Conservation (phyloP, 2,797 vertebrate genomes). For the Poeciliopsis presidionis region DNA sequence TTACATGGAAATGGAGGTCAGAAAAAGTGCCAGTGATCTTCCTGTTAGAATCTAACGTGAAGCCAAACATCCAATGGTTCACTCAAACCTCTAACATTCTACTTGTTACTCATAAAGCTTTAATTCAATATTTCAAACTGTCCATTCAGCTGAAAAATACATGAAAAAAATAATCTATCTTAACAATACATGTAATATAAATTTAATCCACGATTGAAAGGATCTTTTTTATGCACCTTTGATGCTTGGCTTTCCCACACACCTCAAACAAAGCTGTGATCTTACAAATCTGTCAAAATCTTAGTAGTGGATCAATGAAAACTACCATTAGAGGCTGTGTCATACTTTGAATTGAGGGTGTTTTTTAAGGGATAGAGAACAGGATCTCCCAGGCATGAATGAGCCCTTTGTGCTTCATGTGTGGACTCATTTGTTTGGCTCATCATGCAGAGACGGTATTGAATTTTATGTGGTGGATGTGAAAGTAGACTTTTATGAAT, state of each 20-base stretch:
- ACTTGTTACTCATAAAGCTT: not conserved
- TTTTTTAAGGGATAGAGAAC: slow-evolving; percentile 65
- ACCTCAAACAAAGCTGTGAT: slow-evolving; percentile 51
- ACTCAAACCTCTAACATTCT: not conserved
- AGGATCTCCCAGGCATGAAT: slow-evolving; percentile 62
- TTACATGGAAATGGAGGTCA: not conserved
- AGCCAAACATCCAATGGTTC: not conserved
- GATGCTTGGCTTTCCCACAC: slow-evolving; percentile 64
- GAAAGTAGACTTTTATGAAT: slow-evolving; percentile 55
- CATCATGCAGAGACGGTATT: slow-evolving; percentile 53
- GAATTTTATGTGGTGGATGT: slow-evolving; percentile 61
- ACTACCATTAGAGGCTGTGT: slow-evolving; percentile 59
- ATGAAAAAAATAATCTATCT: slow-evolving; percentile 62
- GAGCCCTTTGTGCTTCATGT: slow-evolving; percentile 61
- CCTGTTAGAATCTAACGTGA: not conserved
- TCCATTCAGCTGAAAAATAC: not conserved
- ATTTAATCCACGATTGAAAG: slow-evolving; percentile 60
- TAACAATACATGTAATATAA: slow-evolving; percentile 56
- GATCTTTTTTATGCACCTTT: slow-evolving; percentile 41
- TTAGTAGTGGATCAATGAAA: slow-evolving; percentile 34
- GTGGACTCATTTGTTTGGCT: slow-evolving; percentile 71
- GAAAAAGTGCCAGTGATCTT: not conserved
- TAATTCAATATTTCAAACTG: not conserved
- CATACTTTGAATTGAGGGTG: slow-evolving; percentile 61
- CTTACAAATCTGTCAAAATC: slow-evolving; percentile 45